phyloP scores from a whole-genome alignment of 1,140 invertebrate species.

The Homalodisca vitripennis region DNA sequence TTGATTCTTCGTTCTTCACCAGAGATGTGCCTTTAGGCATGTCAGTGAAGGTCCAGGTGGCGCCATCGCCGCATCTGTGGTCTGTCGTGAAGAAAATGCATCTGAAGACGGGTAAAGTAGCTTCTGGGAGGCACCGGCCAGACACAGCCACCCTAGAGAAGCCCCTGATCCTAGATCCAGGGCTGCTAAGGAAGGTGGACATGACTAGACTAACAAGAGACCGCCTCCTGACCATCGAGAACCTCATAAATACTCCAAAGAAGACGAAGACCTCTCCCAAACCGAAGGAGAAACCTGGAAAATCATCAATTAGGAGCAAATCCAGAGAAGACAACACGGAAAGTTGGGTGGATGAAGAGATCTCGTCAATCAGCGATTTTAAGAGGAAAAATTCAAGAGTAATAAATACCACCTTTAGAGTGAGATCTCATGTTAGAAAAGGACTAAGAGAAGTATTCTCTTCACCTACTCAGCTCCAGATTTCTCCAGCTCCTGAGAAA shows the following conservation, averaged over 20 bases:
- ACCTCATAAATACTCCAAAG: constrained; percentile 49
- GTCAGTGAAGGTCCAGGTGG: not conserved
- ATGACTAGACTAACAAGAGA: constrained; percentile 23
- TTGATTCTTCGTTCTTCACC: too few relatives aligned
- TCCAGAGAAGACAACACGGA: constrained; percentile 35
- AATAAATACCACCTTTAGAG: constrained; percentile 6
- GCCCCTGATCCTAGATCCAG: constrained; percentile 55
- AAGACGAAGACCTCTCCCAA: constrained; percentile 33
- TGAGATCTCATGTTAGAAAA: constrained; percentile 7
- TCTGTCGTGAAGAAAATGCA: not conserved
- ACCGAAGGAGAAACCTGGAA: constrained; percentile 20
- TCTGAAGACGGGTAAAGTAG: not conserved
- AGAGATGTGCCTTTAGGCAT: not conserved
- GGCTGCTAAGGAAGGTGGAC: constrained; percentile 49
- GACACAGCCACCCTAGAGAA: constrained; percentile 58
- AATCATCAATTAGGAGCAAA: constrained; percentile 13
- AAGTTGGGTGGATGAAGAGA: constrained; percentile 33
- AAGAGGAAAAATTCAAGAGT: constrained; percentile 10
- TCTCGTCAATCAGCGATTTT: constrained; percentile 24
- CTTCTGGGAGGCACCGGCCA: constrained; percentile 46
- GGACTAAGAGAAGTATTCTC: constrained; percentile 3
- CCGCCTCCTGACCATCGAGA: constrained; percentile 53
- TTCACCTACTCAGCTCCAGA: too few relatives aligned
- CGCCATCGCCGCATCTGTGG: not conserved
- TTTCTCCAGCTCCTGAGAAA: not conserved